phyloP scores from a whole-genome alignment of 2,113 vertebrate genomes.

The Gallinago jamesoni region DNA sequence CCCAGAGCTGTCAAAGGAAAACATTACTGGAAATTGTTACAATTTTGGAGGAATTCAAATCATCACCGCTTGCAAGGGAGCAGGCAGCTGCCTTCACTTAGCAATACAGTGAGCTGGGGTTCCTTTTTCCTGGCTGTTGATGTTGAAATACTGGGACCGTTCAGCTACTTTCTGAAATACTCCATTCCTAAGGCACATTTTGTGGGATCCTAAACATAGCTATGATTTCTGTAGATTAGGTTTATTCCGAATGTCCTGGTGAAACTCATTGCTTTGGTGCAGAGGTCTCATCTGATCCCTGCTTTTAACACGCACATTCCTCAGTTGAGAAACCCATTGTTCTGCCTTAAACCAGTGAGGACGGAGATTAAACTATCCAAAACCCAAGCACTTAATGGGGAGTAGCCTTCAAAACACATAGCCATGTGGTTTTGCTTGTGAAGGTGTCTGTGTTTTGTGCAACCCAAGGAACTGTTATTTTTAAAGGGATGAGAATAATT shows the following conservation, averaged over 20 bases:
- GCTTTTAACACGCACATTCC: neutral
- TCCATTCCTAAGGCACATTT: neutral
- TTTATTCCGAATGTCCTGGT: neutral
- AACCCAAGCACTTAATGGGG: neutral
- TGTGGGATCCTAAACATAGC: neutral
- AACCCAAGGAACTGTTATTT: neutral
- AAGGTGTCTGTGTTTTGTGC: neutral
- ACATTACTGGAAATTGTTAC: neutral
- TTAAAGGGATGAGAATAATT: neutral
- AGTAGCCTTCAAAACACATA: neutral
- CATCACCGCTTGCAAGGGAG: neutral
- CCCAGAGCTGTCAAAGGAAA: neutral
- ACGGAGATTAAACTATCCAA: neutral
- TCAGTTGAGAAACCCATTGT: slow-evolving; percentile 5
- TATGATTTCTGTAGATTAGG: neutral
- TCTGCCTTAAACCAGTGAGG: neutral
- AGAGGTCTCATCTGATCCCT: neutral
- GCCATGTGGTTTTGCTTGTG: neutral
- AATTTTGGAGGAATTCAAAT: slow-evolving; percentile 22
- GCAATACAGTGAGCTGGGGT: neutral
- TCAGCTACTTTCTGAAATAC: neutral
- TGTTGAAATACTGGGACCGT: neutral
- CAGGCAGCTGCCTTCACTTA: neutral
- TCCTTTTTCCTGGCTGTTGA: neutral
- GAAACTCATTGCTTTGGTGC: neutral